phyloP scores from a whole-genome alignment of 1,140 invertebrate genomes.

The Drosophila santomea region DNA sequence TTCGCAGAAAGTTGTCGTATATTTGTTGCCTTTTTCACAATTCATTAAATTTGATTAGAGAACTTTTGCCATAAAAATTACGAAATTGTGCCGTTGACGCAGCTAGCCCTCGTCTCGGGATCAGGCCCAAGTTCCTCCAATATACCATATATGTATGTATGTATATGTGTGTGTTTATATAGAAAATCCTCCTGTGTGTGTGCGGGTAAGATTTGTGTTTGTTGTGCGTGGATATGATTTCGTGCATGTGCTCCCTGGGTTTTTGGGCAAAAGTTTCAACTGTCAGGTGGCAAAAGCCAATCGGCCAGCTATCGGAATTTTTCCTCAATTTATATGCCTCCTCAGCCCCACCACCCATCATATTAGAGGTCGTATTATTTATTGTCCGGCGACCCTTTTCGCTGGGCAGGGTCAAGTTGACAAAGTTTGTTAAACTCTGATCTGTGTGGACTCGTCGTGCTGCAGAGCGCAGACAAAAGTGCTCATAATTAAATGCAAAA shows the following conservation, averaged over 20 bases:
- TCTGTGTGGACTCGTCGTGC: constrained; percentile 5
- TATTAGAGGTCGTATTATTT: constrained; percentile 41
- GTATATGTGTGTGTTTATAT: constrained; percentile 9
- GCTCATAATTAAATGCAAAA: constrained; percentile 79
- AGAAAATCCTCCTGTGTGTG: constrained; percentile 6
- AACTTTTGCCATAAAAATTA: constrained; percentile 84
- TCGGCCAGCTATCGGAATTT: constrained; percentile 70
- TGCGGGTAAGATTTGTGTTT: constrained; percentile 73
- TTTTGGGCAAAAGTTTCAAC: constrained; percentile 66
- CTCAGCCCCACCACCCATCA: background rate
- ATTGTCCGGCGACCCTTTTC: constrained; percentile 36
- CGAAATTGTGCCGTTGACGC: constrained; percentile 82
- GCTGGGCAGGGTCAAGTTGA: constrained; percentile 25
- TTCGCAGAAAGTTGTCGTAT: constrained; percentile 80
- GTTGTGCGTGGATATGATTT: constrained; percentile 82
- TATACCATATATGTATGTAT: constrained; percentile 6
- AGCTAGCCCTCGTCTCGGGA: constrained; percentile 62
- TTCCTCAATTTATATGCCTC: constrained; percentile 66
- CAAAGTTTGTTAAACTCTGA: constrained; percentile 35
- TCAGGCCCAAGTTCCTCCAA: constrained; percentile 38
- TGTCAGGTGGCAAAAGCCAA: constrained; percentile 80
- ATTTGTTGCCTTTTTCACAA: constrained; percentile 84
- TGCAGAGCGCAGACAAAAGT: constrained; percentile 36
- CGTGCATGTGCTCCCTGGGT: constrained; percentile 59
- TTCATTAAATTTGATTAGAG: constrained; percentile 84